phyloP scores from a whole-genome alignment of 2,797 vertebrate genomes.

The Aeoliscus strigatus region DNA sequence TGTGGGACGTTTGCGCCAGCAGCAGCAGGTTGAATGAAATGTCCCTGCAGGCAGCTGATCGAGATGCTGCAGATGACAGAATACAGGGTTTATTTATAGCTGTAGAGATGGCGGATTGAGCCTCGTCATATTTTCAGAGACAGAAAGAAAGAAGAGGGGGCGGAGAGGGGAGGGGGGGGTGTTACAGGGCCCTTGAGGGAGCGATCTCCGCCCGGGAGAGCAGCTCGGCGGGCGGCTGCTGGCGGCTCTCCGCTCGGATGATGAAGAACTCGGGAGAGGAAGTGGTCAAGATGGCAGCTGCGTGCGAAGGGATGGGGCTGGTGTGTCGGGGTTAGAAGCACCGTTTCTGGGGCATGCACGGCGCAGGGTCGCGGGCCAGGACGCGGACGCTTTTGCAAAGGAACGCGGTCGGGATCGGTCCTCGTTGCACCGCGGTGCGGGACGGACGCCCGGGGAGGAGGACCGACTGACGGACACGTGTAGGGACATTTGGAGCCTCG shows the following conservation, averaged over 20 bases:
- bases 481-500: slow-evolving; percentile 22
- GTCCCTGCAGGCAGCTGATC: slow-evolving; percentile 33
- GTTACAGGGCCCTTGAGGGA: slow-evolving; percentile 36
- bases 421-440: slow-evolving; percentile 5
- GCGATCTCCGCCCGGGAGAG: slow-evolving; percentile 46
- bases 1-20: slow-evolving; percentile 20
- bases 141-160: not conserved
- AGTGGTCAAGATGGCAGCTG: slow-evolving; percentile 92
- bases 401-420: slow-evolving; percentile 35
- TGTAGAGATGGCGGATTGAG: too few species aligned
- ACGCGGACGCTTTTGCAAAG: slow-evolving; percentile 40
- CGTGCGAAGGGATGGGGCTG: slow-evolving; percentile 67
- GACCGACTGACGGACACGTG: slow-evolving; percentile 51
- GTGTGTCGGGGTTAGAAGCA: slow-evolving; percentile 28
- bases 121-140: too few species aligned
- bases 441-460: slow-evolving; percentile 28
- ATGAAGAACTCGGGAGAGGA: slow-evolving; percentile 74
- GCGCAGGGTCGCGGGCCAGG: slow-evolving; percentile 32
- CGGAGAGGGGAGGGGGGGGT: too few species aligned
- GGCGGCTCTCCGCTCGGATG: slow-evolving; percentile 60
- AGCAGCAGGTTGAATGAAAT: slow-evolving; percentile 52
- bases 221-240: slow-evolving; percentile 27
- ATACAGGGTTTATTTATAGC: too few species aligned
- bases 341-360: slow-evolving; percentile 25
- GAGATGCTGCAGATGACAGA: slow-evolving; percentile 17